phyloP scores from a whole-genome alignment of 53 echinoderm and acorn worm genomes.

The Patiria pectinifera region DNA sequence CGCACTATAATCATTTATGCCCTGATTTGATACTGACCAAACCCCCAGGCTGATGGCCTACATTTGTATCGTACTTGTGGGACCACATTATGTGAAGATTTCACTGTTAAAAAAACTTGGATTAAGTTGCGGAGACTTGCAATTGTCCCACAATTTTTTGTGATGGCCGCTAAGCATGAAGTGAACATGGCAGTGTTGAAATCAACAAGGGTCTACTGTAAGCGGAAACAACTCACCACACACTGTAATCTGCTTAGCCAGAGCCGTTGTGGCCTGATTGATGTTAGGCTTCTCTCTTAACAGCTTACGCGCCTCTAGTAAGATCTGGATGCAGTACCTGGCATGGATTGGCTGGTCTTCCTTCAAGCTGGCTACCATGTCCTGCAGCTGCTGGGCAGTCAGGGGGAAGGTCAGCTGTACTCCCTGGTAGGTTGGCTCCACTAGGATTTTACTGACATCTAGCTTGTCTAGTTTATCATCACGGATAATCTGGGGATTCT shows the following conservation, averaged over 20 bases:
- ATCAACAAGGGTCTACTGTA: background rate
- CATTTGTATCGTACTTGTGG: no score
- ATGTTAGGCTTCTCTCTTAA: constrained; percentile 85
- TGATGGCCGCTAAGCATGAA: no score
- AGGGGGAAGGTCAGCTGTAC: constrained; percentile 91
- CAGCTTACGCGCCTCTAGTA: constrained; percentile 72
- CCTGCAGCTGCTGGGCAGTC: constrained; percentile 65
- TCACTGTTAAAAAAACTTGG: no score
- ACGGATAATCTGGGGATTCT: constrained; percentile 4
- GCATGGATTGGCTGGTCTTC: constrained; percentile 78
- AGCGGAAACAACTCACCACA: constrained; percentile 78
- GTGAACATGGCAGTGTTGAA: no score
- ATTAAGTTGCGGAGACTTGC: no score
- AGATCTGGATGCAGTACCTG: constrained; percentile 78
- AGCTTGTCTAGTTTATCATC: constrained; percentile 39
- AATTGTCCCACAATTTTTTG: no score
- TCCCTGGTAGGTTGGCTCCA: constrained; percentile 79
- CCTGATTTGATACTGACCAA: no score
- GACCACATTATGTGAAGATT: no score
- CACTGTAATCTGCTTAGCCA: constrained; percentile 96
- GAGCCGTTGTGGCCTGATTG: constrained; percentile 88
- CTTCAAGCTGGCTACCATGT: constrained; percentile 81
- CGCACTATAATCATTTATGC: no score
- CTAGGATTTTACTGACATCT: constrained; percentile 62
- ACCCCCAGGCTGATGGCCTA: no score